Evolutionary conservation across 1,140 invertebrate genomes (phyloP).

Genomic region (Mycetomoellerius zeteki): DNA sequence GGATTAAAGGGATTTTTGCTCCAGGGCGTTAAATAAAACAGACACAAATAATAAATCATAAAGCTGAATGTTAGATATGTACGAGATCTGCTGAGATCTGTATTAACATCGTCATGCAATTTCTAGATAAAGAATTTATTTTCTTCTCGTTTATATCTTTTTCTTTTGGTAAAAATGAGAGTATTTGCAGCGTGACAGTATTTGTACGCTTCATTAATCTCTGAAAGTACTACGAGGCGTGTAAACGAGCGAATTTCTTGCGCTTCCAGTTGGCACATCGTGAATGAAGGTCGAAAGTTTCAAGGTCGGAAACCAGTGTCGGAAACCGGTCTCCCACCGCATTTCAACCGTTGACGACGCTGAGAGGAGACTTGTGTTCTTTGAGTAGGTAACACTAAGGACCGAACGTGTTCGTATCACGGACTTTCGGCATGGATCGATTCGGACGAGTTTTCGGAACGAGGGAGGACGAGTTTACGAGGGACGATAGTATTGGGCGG

Average conservation of each 20-base stretch:
- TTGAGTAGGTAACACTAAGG: conserved; percentile 49
- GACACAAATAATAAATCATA: conserved; percentile 1
- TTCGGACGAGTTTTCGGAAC: conserved; percentile 76
- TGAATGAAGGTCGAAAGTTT: conserved; percentile 55
- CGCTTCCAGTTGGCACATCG: conserved; percentile 17
- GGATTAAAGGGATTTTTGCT: conserved; percentile 38
- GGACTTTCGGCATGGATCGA: conserved; percentile 75
- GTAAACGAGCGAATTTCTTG: conserved; percentile 32
- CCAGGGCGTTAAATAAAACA: not conserved
- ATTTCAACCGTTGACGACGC: conserved; percentile 69
- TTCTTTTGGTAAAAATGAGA: not conserved
- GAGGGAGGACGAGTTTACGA: conserved; percentile 78
- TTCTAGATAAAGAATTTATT: not conserved
- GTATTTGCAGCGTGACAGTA: not conserved
- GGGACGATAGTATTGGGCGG: conserved; percentile 78
- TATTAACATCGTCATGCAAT: not conserved
- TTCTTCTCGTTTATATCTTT: not conserved
- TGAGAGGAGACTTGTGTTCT: conserved; percentile 50
- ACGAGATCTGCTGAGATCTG: not conserved
- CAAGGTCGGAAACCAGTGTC: conserved; percentile 24
- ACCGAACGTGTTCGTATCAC: conserved; percentile 69
- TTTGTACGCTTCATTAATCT: conserved; percentile 30
- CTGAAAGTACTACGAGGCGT: not conserved
- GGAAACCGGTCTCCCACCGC: conserved; percentile 48
- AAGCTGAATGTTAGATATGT: not conserved